Evolutionary conservation across 2,888 invertebrate genomes (phyloP), one percentile per base, ranked within the genome.

Genomic region (Dromius quadrimaculatus): DNA sequence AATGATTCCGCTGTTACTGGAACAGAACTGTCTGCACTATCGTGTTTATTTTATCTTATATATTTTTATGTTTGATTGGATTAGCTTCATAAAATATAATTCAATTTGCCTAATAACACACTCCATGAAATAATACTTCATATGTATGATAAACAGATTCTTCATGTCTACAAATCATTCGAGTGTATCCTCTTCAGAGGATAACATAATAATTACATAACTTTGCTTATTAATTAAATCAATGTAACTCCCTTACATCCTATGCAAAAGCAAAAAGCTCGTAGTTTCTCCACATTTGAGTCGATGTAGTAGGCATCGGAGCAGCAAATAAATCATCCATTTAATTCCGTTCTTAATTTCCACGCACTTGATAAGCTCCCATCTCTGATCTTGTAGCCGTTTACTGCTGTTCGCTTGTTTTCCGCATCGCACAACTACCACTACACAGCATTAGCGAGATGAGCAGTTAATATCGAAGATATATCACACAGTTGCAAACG

Each of bases 391-490:
- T 36, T 11, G 41, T 41, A n/a, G 41, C 3, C n/a, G 41, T 41
- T 11, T 8, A 3, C 28, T 28, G 28, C 3, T 28, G 28, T 28
- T 28, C 28, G 4, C 4, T 3, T 8, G 28, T 28, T 28, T 28
- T 8, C 3, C 23, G 50, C 28, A 5, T 28, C 8, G 50, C 23
- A 19, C 11, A 15, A 54, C 50, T 22, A 17, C 6, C 41, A 8
- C 41, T 64, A 45, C 23, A 28, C 15, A 36, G 59, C 68, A 69
- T 69, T 69, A 69, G 59, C 34, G 41, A 45, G 45, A 69, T 69
- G 68, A 69, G 68, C 59, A 69, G 68, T 69, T 69, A 69, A 69
- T 61, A 59, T 59, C 66, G 9, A 36, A 54, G 32, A 66, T 66
- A 54, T 57, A 69, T 69, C 68, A 69, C 59, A n/a, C 22, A 20